Percentiles rank a stretch among this genome's conserved stretches.
Conservation (phyloP, 2,888 invertebrate genomes). For the Meloe dianella region DNA sequence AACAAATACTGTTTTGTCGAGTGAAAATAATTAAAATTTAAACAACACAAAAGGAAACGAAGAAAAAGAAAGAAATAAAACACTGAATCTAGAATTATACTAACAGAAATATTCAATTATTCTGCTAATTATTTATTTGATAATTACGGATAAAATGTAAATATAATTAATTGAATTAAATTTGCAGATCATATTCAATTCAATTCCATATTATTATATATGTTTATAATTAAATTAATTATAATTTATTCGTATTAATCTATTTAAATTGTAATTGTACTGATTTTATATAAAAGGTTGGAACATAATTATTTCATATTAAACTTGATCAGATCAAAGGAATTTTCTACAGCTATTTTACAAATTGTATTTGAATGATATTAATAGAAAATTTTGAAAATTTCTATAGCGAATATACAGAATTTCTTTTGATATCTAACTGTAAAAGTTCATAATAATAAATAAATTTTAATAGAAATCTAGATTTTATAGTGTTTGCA, state of each 20-base stretch:
- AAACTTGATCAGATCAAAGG: background rate
- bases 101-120: background rate
- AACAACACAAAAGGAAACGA: too few species aligned
- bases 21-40: background rate
- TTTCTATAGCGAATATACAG: too few species aligned
- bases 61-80: too few species aligned
- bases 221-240: background rate
- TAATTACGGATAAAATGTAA: background rate
- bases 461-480: conserved; percentile 7
- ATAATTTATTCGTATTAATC: background rate
- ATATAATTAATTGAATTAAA: background rate
- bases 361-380: too few species aligned
- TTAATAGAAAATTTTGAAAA: too few species aligned
- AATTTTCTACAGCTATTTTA: too few species aligned
- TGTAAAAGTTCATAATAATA: conserved; percentile 7
- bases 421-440: conserved; percentile 4
- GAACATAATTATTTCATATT: background rate
- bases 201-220: background rate
- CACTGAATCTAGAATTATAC: background rate
- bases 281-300: background rate
- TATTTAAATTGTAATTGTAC: background rate
- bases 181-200: background rate
- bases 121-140: background rate
- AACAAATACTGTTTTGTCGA: background rate
- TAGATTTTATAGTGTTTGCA: background rate